Base-by-base conservation (phyloP, 2,888 invertebrate genomes). In the Tenthredo livida region DNA sequence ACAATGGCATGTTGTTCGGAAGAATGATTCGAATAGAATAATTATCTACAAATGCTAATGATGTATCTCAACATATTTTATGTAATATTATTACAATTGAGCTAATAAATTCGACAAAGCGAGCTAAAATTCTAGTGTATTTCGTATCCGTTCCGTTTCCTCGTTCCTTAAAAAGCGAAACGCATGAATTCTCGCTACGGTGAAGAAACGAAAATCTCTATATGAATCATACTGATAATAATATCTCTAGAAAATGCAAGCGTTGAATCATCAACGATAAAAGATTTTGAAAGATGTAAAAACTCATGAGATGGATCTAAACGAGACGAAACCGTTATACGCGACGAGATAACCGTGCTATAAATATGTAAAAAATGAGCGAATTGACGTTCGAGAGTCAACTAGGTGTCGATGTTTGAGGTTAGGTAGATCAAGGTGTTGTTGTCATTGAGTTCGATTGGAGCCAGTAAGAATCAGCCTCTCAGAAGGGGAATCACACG, bases 391-490 rank as follows among this genome's bases (percentile, higher is more conserved):
- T 25, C 5, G 7, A 43, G 37, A 21, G 21, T 73, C 21, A 1
- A 73, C 17, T 43, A 21, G 72, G 25, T 43, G 37, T 9, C 43
- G 5, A 43, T 9, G 72, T 43, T 67, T 50, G 83, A 83, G 83
- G 83, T 83, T 83, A 83, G 67, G 29, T 47, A 25, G 33, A 47
- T 17, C 37, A n/a, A 33, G 83, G 67, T 83, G 83, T 65, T 82
- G 82, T 12, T 43, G 33, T 25, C 47, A 33, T 15, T 15, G 67
- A 47, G 70, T 21, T 40, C 15, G 29, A 3, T 17, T 10, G 3
- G 29, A 40, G 15, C 40, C 12, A 65, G 67, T 83, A 54, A 17
- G 47, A 9, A 21, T 43, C 21, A 29, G 29, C 4, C 9, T 9
- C 1, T 12, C 15, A 17, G 17, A 17, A 7, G 83, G 83, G 83